Base-by-base conservation (phyloP, 2,797 vertebrate genomes). In the Anabacerthia variegaticeps region DNA sequence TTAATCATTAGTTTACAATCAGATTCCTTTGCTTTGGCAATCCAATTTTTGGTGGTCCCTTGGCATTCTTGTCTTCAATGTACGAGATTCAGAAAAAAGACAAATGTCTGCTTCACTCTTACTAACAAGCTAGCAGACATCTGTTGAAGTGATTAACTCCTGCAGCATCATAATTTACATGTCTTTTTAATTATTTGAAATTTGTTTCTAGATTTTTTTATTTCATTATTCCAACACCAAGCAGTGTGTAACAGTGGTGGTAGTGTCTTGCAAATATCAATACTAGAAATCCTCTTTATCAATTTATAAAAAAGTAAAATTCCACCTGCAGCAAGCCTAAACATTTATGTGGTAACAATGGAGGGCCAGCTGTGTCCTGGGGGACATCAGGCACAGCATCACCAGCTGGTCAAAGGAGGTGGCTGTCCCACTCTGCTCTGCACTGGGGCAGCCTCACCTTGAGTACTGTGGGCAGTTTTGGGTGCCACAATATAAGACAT, bases 221-320 rank as follows among this genome's bases (percentile, higher is more conserved):
- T 58, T 91, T 59, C 7, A 23, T 61, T 82, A 72, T 97, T 95
- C 46, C 62, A 72, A 22, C 26, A 92, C 26, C 66, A 91, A 86
- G 23, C n/a, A 86, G 55, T 56, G 58, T 80, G 55, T 20, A 18
- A 69, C 48, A 85, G 77, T 85, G 77, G 44, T 92, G 87, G 14
- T 65, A 36, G 34, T 52, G 51, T 85, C 84, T 78, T 59, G 71
- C 74, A 81, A 97, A 80, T 97, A 88, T 72, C 71, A 89, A 37
- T 95, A 67, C 52, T 79, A 19, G 83, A 92, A 77, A 91, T 69
- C 85, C n/a, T 66, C n/a, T 92, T 97, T 80, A 89, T 96, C 66
- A 58, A 49, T 97, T 93, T 95, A 90, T 71, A 84, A 95, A 93
- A 92, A 93, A 92, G 54, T 73, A 68, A 96, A 97, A 83, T 69